Evolutionary conservation across 2,888 invertebrate species (phyloP).

Genomic region (Phytoseiulus persimilis): DNA sequence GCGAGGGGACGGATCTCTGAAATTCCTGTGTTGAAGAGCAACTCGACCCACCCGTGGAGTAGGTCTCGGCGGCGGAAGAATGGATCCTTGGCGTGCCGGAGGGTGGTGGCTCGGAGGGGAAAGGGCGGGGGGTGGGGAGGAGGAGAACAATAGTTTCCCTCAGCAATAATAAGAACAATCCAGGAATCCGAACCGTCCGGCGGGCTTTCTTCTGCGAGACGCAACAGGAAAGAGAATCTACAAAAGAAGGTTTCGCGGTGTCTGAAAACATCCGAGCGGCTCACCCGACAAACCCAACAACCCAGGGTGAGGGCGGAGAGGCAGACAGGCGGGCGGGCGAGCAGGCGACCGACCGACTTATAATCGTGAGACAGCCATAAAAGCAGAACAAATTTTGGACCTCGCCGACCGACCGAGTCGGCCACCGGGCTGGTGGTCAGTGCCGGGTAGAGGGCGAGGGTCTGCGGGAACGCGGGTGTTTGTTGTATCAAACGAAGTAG

Average conservation of each 20-base stretch:
- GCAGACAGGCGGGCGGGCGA: background rate
- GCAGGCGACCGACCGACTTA: background rate
- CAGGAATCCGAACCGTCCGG: background rate
- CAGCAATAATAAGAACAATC: background rate
- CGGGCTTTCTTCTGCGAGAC: background rate
- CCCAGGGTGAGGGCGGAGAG: background rate
- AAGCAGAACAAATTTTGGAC: background rate
- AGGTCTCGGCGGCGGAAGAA: background rate
- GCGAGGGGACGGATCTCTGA: too few species aligned
- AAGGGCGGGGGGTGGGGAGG: background rate
- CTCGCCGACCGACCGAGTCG: background rate
- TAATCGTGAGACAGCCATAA: background rate
- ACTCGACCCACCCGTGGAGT: too few species aligned
- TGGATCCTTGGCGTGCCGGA: background rate
- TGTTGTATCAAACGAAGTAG: constrained; percentile 5
- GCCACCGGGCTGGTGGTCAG: background rate
- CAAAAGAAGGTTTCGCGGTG: background rate
- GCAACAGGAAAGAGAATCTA: background rate
- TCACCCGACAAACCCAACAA: background rate
- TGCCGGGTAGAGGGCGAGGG: background rate
- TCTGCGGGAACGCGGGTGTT: background rate
- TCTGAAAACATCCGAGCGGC: background rate
- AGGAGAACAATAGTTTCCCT: background rate
- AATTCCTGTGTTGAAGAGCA: too few species aligned
- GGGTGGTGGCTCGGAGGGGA: background rate